Conservation (phyloP, 1,140 invertebrate species). For the Halesus radiatus region DNA sequence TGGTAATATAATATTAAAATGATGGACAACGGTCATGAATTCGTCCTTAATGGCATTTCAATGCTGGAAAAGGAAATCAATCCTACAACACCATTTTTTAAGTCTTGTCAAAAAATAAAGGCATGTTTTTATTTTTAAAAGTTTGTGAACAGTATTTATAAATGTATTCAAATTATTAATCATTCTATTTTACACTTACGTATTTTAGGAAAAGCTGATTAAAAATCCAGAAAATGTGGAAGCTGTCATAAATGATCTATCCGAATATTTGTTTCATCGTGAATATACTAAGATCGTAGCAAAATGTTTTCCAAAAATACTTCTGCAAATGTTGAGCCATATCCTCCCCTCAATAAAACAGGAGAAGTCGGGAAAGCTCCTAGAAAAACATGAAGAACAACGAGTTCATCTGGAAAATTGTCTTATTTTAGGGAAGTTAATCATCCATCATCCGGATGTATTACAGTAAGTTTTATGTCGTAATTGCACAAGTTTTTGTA, state of each 20-base stretch:
- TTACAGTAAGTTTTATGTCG: slow-evolving; percentile 65
- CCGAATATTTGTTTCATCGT: slow-evolving; percentile 61
- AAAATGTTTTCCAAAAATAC: slow-evolving; percentile 65
- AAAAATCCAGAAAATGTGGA: slow-evolving; percentile 22
- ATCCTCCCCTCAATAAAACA: slow-evolving; percentile 58
- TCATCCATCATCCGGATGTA: slow-evolving; percentile 69
- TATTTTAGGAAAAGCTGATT: slow-evolving; percentile 30
- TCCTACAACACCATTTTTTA: background rate
- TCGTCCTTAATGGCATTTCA: slow-evolving; percentile 2
- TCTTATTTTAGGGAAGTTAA: slow-evolving; percentile 66
- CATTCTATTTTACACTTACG: background rate
- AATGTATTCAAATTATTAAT: slow-evolving; percentile 3
- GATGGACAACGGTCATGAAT: slow-evolving; percentile 5
- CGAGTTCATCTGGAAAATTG: slow-evolving; percentile 63
- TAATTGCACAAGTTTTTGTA: too few species aligned
- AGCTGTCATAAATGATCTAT: slow-evolving; percentile 59
- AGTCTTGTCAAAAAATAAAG: slow-evolving; percentile 31
- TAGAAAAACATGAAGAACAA: slow-evolving; percentile 47
- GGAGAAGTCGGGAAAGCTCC: background rate
- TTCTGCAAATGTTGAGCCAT: slow-evolving; percentile 61
- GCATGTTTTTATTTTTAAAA: slow-evolving; percentile 24
- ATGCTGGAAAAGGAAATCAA: background rate
- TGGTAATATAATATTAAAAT: background rate
- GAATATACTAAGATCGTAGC: slow-evolving; percentile 61
- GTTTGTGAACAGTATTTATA: background rate